These are phyloP conservation scores for Hydropsyche tenuis DNA, from an alignment of 1,140 invertebrate species.

Conservation along the genomic window DNA sequence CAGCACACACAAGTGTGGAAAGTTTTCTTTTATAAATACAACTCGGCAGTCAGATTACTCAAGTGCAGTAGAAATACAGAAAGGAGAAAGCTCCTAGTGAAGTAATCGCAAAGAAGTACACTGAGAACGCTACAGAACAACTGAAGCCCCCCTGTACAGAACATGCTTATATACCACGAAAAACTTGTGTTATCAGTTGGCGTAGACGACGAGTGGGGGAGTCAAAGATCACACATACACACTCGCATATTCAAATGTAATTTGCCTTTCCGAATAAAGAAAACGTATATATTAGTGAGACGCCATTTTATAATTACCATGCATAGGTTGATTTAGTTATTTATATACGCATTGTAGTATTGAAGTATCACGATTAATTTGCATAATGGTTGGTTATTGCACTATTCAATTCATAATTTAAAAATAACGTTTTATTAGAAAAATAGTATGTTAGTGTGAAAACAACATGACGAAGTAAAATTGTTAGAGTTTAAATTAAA, in stretches of 20 bases:
- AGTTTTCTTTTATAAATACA: background rate
- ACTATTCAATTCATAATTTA: too few relatives aligned
- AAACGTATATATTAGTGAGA: too few relatives aligned
- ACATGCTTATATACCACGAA: background rate
- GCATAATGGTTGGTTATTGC: too few relatives aligned
- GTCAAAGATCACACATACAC: constrained; percentile 46
- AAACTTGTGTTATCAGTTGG: constrained; percentile 20
- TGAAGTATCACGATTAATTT: too few relatives aligned
- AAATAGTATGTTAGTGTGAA: too few relatives aligned
- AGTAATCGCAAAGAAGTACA: too few relatives aligned
- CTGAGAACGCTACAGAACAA: background rate
- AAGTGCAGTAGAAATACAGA: background rate
- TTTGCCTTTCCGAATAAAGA: too few relatives aligned
- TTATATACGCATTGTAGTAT: background rate
- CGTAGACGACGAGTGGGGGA: constrained; percentile 39
- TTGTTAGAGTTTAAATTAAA: too few relatives aligned
- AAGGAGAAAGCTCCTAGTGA: background rate
- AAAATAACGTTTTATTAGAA: too few relatives aligned
- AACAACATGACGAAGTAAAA: too few relatives aligned
- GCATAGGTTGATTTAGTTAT: too few relatives aligned
- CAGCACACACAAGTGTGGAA: constrained; percentile 15
- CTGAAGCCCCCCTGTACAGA: background rate
- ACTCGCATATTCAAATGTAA: background rate
- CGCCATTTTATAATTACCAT: too few relatives aligned
- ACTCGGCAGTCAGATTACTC: background rate